phyloP scores from a whole-genome alignment of 92 coral and sea anemone genomes.

The Umimayanthus kanabou region DNA sequence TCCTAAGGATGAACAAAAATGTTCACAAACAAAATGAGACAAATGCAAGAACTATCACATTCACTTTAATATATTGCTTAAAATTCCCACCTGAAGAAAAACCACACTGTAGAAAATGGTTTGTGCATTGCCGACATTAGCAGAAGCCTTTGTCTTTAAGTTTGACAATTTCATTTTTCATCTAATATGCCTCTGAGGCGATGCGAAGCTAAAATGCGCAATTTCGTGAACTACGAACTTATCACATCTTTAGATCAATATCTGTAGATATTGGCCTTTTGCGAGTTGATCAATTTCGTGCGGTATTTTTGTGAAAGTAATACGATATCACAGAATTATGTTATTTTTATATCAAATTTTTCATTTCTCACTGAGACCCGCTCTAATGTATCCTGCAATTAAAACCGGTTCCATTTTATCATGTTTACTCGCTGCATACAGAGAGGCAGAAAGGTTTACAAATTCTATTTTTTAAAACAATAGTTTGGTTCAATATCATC shows the following conservation, averaged over 20 bases:
- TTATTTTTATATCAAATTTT: neutral
- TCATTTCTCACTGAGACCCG: neutral
- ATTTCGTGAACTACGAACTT: neutral
- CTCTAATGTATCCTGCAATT: neutral
- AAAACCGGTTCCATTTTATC: neutral
- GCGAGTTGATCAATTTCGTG: too few relatives aligned
- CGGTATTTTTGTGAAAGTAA: neutral
- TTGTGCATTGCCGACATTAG: neutral
- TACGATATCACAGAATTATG: neutral
- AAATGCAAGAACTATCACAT: neutral
- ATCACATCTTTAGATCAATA: neutral
- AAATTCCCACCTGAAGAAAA: neutral
- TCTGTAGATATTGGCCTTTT: neutral
- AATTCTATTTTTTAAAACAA: neutral
- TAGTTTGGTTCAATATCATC: neutral
- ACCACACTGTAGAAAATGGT: neutral
- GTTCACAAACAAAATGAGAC: neutral
- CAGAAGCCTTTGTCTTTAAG: neutral
- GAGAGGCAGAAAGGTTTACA: neutral
- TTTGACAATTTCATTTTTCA: neutral
- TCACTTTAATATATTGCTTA: neutral
- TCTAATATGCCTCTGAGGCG: neutral
- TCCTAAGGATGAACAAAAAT: neutral
- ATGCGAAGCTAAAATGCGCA: neutral
- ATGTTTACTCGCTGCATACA: neutral